A percentile compares a stretch with the other conserved stretches of the same genome.
Evolutionary conservation across 2,888 invertebrate genomes (phyloP).

Genomic region (Tenthredo mesomela): DNA sequence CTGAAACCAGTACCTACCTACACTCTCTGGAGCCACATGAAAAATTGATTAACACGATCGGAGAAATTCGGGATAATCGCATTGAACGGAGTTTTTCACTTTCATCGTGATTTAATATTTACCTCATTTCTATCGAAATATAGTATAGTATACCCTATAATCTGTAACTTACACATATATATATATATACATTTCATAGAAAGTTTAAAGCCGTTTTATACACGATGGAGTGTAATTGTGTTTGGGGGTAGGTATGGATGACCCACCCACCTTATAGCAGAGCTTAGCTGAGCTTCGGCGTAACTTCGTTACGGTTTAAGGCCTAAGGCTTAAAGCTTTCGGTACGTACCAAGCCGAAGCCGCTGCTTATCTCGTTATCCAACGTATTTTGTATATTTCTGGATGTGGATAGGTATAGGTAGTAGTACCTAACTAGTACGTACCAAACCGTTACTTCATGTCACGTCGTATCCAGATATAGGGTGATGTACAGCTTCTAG

Average conservation of each 20-base stretch:
- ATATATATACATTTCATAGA: too few relatives aligned
- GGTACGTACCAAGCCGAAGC: slow-evolving; percentile 7
- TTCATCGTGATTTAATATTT: neutral
- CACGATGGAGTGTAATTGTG: neutral
- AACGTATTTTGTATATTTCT: slow-evolving; percentile 34
- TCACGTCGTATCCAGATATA: neutral
- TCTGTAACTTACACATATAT: neutral
- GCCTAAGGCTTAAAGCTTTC: slow-evolving; percentile 35
- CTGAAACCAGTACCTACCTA: neutral
- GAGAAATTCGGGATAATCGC: too few relatives aligned
- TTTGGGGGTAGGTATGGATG: neutral
- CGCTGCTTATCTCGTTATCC: slow-evolving; percentile 51
- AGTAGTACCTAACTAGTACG: neutral
- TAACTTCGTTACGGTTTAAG: slow-evolving; percentile 44
- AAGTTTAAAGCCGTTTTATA: neutral
- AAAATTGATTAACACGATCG: neutral
- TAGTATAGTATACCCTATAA: neutral
- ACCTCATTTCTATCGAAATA: neutral
- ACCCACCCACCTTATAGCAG: neutral
- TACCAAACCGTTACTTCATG: neutral
- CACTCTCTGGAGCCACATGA: neutral
- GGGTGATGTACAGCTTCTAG: slow-evolving; percentile 16
- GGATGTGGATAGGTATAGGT: neutral
- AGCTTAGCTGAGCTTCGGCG: slow-evolving; percentile 31
- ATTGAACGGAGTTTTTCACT: neutral